A percentile compares a stretch with the other conserved stretches of the same genome.
phyloP scores from a whole-genome alignment of 2,888 invertebrate genomes.

The Ornithoptera priamus region DNA sequence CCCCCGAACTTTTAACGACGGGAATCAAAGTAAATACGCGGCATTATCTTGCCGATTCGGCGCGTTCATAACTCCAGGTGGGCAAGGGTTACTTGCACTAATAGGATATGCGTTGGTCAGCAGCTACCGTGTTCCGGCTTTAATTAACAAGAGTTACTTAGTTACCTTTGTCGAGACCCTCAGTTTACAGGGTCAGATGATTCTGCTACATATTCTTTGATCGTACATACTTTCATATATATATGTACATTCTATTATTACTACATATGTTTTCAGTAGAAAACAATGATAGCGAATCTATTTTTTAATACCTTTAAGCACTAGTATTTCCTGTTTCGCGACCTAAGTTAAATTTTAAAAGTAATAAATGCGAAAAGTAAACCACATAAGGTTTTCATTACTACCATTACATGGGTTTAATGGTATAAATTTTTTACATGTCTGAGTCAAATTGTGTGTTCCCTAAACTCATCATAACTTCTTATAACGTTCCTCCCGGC shows the following conservation, averaged over 20 bases:
- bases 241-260: not conserved
- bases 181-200: not conserved
- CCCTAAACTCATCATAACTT: slow-evolving; percentile 46
- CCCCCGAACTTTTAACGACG: slow-evolving; percentile 78
- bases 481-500: slow-evolving; percentile 44
- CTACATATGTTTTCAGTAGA: not conserved
- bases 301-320: no score
- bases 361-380: no score
- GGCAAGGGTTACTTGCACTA: slow-evolving; percentile 62
- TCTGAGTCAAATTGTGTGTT: slow-evolving; percentile 19
- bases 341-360: no score
- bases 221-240: not conserved
- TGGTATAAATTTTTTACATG: slow-evolving; percentile 1
- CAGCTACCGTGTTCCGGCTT: slow-evolving; percentile 44
- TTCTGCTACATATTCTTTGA: not conserved
- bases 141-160: slow-evolving; percentile 34
- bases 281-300: no score
- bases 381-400: no score
- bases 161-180: slow-evolving; percentile 28
- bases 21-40: slow-evolving; percentile 80
- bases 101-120: slow-evolving; percentile 54
- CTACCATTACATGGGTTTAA: not conserved
- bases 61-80: slow-evolving; percentile 69
- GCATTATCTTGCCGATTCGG: slow-evolving; percentile 77
- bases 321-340: no score